Evolutionary conservation across 2,888 invertebrate species (phyloP), one percentile per base, ranked within the genome.

Genomic region (Leucozona laternaria): DNA sequence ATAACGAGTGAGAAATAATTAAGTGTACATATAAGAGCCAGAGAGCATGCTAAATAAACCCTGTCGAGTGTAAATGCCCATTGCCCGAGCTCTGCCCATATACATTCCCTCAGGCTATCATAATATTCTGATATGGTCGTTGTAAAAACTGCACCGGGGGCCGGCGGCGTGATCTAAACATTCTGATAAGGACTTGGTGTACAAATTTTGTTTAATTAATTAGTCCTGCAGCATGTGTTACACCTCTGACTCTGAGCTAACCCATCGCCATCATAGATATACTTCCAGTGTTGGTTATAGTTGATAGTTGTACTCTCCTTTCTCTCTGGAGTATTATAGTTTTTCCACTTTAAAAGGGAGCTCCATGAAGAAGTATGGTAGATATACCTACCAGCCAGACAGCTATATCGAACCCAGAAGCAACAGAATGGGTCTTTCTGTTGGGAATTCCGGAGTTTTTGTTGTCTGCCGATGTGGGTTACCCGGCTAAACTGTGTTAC

Each of bases 141-240:
- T 73, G 6, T 17, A 20, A 60, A 76, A 72, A 82, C 78, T 86
- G 82, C 78, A 82, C 17, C 62, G n/a, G n/a, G n/a, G n/a, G n/a
- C n/a, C n/a, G n/a, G n/a, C n/a, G n/a, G n/a, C n/a, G 25, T 57
- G 86, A 86, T 86, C 73, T 77, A 82, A 78, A 71, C 75, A 53
- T 64, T 64, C 64, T 79, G 86, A 86, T 82, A 86, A 82, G 73
- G 53, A 68, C 11, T 48, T 48, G 62, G 60, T 79, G 85, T 78
- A 79, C 68, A 75, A 79, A 79, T 75, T 79, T 73, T 79, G 70
- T 64, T 78, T 86, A 86, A 86, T 86, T 86, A 86, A 86, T 86
- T 86, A 86, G 86, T 79, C 45, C 64, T 53, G 86, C 71, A 82
- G 78, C 86, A 86, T 82, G 60, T 86, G 82, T 75, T 86, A 78